phyloP scores from a whole-genome alignment of 2,888 invertebrate genomes.

The Alloplasta piceator region DNA sequence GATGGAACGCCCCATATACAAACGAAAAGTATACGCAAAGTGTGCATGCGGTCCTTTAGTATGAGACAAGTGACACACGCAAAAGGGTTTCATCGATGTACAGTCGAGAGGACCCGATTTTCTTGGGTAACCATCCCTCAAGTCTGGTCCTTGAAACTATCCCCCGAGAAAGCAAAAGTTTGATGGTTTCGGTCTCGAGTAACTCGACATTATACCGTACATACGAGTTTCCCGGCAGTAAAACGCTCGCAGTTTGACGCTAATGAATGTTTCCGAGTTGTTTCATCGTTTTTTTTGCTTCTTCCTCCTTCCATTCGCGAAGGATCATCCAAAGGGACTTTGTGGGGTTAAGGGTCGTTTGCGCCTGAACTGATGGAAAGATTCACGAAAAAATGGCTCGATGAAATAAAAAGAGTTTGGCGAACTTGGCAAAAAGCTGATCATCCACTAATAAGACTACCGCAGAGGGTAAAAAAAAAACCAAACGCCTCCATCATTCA shows the following conservation, averaged over 20 bases:
- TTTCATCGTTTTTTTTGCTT: background rate
- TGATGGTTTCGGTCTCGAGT: conserved; percentile 14
- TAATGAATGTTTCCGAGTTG: conserved; percentile 71
- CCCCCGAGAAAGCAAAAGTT: conserved; percentile 26
- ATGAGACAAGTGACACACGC: conserved; percentile 31
- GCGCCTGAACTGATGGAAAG: background rate
- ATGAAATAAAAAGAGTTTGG: background rate
- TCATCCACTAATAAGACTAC: background rate
- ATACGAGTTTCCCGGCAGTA: background rate
- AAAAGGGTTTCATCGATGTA: conserved; percentile 19
- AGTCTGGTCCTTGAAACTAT: conserved; percentile 34
- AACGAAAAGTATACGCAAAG: background rate
- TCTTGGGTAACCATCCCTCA: conserved; percentile 13
- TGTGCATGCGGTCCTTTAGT: conserved; percentile 8
- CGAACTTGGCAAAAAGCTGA: background rate
- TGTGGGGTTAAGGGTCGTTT: background rate
- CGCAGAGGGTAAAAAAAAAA: background rate
- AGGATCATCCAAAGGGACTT: conserved; percentile 2
- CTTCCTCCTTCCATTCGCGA: background rate
- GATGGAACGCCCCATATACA: background rate
- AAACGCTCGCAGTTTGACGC: conserved; percentile 45
- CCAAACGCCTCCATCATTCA: background rate
- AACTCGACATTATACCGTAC: background rate
- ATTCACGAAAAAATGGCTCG: background rate
- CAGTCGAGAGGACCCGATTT: conserved; percentile 9